Evolutionary conservation across 2,888 invertebrate genomes (phyloP).

Genomic region (Osedax fenrisi): DNA sequence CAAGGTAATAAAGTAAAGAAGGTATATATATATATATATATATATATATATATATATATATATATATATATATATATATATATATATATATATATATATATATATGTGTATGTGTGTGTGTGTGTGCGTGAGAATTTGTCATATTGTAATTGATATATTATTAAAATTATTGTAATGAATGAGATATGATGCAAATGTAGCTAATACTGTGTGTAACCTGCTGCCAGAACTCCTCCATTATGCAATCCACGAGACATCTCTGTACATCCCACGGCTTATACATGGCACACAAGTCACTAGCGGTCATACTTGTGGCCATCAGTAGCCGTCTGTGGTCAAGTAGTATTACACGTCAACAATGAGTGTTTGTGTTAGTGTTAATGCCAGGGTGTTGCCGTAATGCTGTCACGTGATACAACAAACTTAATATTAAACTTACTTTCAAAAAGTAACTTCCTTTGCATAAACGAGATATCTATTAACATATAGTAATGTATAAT

Average conservation of each 20-base stretch:
- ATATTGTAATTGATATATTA: no score
- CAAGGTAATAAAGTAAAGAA: background rate
- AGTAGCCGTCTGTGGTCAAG: conserved; percentile 59
- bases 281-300: conserved; percentile 69
- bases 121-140: background rate
- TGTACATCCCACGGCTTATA: conserved; percentile 74
- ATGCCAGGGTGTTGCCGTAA: no score
- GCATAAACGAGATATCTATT: no score
- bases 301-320: conserved; percentile 71
- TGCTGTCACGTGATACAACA: no score
- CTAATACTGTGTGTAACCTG: conserved; percentile 47
- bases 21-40: background rate
- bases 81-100: no score
- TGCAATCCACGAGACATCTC: conserved; percentile 67
- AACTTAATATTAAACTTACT: no score
- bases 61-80: background rate
- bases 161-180: no score
- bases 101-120: background rate
- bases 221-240: conserved; percentile 53
- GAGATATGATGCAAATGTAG: no score
- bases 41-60: background rate
- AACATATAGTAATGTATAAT: no score
- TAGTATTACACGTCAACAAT: no score
- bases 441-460: no score
- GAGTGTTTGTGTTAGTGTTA: no score